Evolutionary conservation across 2,888 invertebrate species (phyloP), one percentile per base, ranked within the genome.

Genomic region (Lasioglossum vierecki): DNA sequence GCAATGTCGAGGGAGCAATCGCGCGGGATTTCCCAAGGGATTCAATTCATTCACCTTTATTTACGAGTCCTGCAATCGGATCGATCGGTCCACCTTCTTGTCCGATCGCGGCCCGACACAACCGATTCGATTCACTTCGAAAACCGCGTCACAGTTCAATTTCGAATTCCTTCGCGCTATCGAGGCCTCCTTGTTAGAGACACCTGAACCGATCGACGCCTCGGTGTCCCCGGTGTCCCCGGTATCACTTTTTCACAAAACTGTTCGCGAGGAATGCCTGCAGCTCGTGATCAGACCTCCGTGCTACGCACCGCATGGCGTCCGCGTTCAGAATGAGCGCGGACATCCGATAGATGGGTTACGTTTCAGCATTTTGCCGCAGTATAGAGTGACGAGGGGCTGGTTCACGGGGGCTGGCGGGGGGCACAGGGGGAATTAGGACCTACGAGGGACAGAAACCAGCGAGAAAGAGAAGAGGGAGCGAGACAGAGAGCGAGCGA

Each of bases 241-340:
- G 66, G 44, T 76, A 53, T 53, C 86, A 81, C 86, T 82, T 82
- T 85, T 76, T 85, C 49, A 73, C 85, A 30, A 63, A 79, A 39
- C 68, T 68, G 11, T 75, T 83, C 53, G 72, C 84, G 80, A 46
- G 73, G 71, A 72, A 30, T 72, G 35, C 72, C 76, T 49, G 60
- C 68, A 49, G 66, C 63, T 88, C 83, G 75, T 83, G 89, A 90
- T 90, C 90, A 82, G 86, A 86, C 91, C 93, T 88, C 92, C 92
- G 91, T 93, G 93, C 90, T 93, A 93, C 93, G 94, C 93, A 92
- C 94, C 93, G 94, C 94, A 94, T 94, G 94, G 93, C 95, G 93
- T 94, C 93, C 92, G 92, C 93, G 92, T 93, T 87, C 89, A 83
- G 92, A 93, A 93, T 93, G 92, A 93, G 90, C 92, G 92, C 91